phyloP scores from a whole-genome alignment of 2,888 invertebrate species.

The Oxytorus armatus region DNA sequence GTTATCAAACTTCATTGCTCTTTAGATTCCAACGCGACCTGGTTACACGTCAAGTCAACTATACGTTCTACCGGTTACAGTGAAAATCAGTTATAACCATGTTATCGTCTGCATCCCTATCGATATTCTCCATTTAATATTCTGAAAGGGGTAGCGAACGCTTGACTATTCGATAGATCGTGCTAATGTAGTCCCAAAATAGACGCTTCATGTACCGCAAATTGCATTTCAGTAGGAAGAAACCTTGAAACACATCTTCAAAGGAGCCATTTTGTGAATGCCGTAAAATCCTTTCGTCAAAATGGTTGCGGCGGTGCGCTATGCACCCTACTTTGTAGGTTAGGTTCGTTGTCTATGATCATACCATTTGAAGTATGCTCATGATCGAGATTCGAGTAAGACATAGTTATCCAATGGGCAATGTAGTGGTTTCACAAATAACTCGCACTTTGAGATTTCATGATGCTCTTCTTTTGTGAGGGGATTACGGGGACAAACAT shows the following conservation, averaged over 20 bases:
- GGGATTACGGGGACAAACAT: too few relatives aligned
- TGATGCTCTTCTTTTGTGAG: too few relatives aligned
- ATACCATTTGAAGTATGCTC: too few relatives aligned
- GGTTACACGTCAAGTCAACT: slow-evolving; percentile 10
- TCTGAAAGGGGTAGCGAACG: slow-evolving; percentile 26
- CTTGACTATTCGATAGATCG: not conserved
- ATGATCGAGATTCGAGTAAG: too few relatives aligned
- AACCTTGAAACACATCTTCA: not conserved
- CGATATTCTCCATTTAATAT: slow-evolving; percentile 35
- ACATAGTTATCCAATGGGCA: too few relatives aligned
- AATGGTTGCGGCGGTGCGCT: too few relatives aligned
- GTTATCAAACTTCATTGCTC: slow-evolving; percentile 27
- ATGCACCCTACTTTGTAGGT: too few relatives aligned
- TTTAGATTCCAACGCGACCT: slow-evolving; percentile 12
- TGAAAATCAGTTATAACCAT: slow-evolving; percentile 52
- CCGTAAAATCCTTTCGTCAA: not conserved
- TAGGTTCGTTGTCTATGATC: too few relatives aligned
- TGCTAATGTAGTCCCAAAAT: not conserved
- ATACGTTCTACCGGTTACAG: slow-evolving; percentile 37
- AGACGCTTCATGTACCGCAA: not conserved
- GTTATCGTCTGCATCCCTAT: slow-evolving; percentile 23
- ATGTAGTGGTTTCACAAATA: too few relatives aligned
- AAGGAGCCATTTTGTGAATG: not conserved
- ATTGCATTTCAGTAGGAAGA: not conserved
- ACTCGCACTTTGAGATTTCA: too few relatives aligned